phyloP scores from a whole-genome alignment of 1,140 invertebrate species.

The Drosophila dunni region DNA sequence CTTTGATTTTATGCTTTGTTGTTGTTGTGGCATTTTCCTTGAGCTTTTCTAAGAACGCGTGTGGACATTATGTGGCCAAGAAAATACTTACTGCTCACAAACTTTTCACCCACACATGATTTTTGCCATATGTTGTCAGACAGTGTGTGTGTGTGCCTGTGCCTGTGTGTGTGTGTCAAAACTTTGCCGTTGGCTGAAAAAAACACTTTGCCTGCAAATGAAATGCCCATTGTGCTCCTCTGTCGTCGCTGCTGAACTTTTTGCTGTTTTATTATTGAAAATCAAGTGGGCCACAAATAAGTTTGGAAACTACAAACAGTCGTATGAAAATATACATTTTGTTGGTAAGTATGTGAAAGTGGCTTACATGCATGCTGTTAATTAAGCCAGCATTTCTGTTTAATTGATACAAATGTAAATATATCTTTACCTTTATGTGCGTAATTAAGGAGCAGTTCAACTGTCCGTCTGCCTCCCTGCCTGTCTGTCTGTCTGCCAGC shows the following conservation, averaged over 20 bases:
- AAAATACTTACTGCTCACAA: not conserved
- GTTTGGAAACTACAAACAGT: slow-evolving; percentile 20
- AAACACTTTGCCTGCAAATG: slow-evolving; percentile 47
- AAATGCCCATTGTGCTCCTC: slow-evolving; percentile 32
- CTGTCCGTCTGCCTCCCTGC: slow-evolving; percentile 2
- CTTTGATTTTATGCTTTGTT: slow-evolving; percentile 28
- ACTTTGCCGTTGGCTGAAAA: slow-evolving; percentile 45
- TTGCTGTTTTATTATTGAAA: slow-evolving; percentile 42
- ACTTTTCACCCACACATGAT: not conserved
- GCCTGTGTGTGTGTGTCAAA: slow-evolving; percentile 20
- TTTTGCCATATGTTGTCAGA: slow-evolving; percentile 65
- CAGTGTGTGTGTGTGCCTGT: slow-evolving; percentile 16
- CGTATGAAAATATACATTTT: not conserved
- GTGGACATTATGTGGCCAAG: slow-evolving; percentile 37
- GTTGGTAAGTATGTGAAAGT: slow-evolving; percentile 35
- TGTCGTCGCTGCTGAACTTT: slow-evolving; percentile 32
- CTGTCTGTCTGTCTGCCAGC: slow-evolving; percentile 53
- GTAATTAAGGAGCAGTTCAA: slow-evolving; percentile 40
- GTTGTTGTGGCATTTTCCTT: slow-evolving; percentile 29
- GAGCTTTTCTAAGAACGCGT: slow-evolving; percentile 3
- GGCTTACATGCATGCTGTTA: slow-evolving; percentile 40
- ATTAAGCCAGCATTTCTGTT: slow-evolving; percentile 39
- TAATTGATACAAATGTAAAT: slow-evolving; percentile 23
- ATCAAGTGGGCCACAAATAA: slow-evolving; percentile 26
- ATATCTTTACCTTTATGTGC: slow-evolving; percentile 2